Percentiles rank a stretch among this genome's conserved stretches.
These are phyloP conservation scores for Bombus soroeensis DNA, from an alignment of 1,140 invertebrate species.

Conservation along the genomic window DNA sequence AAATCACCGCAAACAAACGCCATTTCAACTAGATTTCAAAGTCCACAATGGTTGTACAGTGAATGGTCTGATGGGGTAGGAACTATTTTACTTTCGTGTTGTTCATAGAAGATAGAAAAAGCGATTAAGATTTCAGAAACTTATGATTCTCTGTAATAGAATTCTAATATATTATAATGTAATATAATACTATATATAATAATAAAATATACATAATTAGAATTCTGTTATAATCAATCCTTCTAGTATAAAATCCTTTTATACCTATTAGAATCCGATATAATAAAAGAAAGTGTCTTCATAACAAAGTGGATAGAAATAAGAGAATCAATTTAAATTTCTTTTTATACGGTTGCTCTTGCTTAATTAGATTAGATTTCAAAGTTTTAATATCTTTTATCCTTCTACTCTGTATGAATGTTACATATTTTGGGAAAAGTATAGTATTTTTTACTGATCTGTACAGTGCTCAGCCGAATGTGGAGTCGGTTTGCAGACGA, in stretches of 20 bases:
- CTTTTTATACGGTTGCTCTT: too few species aligned
- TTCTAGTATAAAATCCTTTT: too few species aligned
- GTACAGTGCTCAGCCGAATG: slow-evolving; percentile 73
- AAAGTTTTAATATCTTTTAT: slow-evolving; percentile 1
- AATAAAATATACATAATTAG: too few species aligned
- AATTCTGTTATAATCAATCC: too few species aligned
- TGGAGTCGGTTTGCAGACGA: slow-evolving; percentile 77
- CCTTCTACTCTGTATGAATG: not conserved
- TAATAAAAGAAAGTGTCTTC: too few species aligned
- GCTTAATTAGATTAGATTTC: too few species aligned
- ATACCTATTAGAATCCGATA: too few species aligned
- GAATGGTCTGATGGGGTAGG: slow-evolving; percentile 75
- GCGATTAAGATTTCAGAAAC: not conserved
- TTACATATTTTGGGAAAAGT: not conserved
- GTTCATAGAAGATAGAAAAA: not conserved
- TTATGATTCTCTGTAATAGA: not conserved
- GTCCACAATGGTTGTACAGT: slow-evolving; percentile 71
- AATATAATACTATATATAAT: too few species aligned
- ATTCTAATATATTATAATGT: too few species aligned
- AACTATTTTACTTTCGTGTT: not conserved
- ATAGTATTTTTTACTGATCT: not conserved
- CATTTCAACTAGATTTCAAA: slow-evolving; percentile 47
- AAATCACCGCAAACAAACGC: slow-evolving; percentile 43
- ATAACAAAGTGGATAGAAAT: too few species aligned
- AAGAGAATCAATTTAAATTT: too few species aligned